phyloP scores from a whole-genome alignment of 2,888 invertebrate species.

The Congeria kusceri region DNA sequence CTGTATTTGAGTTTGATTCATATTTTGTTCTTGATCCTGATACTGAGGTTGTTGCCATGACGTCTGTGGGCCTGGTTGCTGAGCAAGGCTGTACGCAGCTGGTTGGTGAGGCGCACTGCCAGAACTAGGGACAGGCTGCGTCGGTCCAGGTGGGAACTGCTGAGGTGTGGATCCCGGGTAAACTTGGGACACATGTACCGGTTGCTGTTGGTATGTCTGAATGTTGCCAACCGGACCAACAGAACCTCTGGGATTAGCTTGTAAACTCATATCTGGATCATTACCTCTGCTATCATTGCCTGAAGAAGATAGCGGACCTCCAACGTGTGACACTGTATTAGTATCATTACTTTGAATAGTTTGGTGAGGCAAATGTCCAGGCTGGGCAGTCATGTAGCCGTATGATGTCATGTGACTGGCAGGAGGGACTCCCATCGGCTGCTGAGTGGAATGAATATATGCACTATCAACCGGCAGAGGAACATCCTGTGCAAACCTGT shows the following conservation, averaged over 20 bases:
- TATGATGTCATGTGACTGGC: not conserved
- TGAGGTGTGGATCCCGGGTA: not conserved
- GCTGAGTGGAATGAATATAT: conserved; percentile 1
- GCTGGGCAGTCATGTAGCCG: not conserved
- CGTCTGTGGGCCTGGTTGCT: conserved; percentile 7
- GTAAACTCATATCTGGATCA: too few relatives aligned
- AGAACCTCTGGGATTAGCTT: too few relatives aligned
- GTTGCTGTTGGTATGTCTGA: too few relatives aligned
- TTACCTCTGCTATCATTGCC: conserved; percentile 33
- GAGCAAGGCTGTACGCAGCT: not conserved
- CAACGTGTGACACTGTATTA: conserved; percentile 68
- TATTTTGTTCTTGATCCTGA: conserved; percentile 16
- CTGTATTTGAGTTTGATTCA: not conserved
- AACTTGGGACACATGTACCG: not conserved
- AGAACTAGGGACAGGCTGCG: not conserved
- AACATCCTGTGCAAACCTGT: conserved; percentile 9
- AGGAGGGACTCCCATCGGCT: conserved; percentile 10
- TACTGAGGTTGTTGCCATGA: not conserved
- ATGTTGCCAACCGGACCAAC: too few relatives aligned
- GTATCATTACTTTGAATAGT: conserved; percentile 54
- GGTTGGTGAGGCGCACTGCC: not conserved
- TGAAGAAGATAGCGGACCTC: conserved; percentile 72
- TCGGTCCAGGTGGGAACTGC: conserved; percentile 1
- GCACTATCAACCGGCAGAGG: too few relatives aligned
- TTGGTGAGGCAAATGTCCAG: conserved; percentile 19